Evolutionary conservation across 1,140 invertebrate species (phyloP).

Genomic region (Elysia chlorotica): DNA sequence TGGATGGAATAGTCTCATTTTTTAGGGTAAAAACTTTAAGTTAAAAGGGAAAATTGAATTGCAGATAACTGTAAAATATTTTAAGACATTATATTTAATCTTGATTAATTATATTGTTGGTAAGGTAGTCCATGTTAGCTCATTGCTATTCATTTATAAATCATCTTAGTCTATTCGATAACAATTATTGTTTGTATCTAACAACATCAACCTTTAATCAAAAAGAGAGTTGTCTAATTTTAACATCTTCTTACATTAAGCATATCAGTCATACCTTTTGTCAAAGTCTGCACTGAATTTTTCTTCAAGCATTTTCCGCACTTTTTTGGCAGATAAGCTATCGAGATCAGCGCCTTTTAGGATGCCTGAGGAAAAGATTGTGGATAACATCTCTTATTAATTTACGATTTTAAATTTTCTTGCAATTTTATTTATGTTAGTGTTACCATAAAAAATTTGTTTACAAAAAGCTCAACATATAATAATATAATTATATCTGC

Average conservation of each 20-base stretch:
- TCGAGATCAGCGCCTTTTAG: slow-evolving; percentile 85
- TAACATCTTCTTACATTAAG: background rate
- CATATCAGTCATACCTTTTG: slow-evolving; percentile 49
- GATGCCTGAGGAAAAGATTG: slow-evolving; percentile 76
- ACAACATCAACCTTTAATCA: background rate
- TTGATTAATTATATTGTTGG: too few relatives aligned
- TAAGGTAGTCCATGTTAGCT: background rate
- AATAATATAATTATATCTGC: too few relatives aligned
- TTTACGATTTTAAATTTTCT: too few relatives aligned
- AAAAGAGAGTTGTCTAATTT: background rate
- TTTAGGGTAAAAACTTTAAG: too few relatives aligned
- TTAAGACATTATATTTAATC: too few relatives aligned
- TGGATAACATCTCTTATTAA: too few relatives aligned
- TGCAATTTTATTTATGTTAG: too few relatives aligned
- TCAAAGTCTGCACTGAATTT: slow-evolving; percentile 78
- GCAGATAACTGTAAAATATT: too few relatives aligned
- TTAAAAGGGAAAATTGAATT: too few relatives aligned
- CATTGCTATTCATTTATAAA: background rate
- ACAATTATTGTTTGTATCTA: background rate
- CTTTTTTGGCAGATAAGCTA: slow-evolving; percentile 85
- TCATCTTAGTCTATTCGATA: background rate
- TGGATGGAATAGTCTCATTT: too few relatives aligned
- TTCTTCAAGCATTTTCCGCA: slow-evolving; percentile 84
- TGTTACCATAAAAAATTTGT: too few relatives aligned
- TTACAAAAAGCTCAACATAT: too few relatives aligned